phyloP scores from a whole-genome alignment of 1,140 invertebrate species.

The Doryteuthis pealeii region DNA sequence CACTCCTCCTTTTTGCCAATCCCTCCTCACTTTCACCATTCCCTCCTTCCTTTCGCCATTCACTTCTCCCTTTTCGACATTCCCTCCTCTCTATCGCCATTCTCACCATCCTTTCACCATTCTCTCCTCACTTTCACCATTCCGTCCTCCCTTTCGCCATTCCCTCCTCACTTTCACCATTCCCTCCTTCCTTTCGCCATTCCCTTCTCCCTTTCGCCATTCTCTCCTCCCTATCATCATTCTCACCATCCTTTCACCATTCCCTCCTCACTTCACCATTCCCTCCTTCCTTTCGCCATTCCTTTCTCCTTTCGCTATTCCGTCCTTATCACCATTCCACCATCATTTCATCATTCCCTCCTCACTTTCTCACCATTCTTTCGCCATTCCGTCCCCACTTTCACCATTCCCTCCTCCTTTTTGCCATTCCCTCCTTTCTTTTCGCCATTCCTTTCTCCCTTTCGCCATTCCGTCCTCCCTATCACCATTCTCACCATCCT shows the following conservation, averaged over 20 bases:
- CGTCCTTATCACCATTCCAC: not conserved
- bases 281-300: not conserved
- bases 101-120: not conserved
- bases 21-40: no score
- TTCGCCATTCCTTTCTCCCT: not conserved
- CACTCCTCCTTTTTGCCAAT: no score
- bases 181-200: not conserved
- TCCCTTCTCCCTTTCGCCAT: not conserved
- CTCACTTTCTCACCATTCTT: not conserved
- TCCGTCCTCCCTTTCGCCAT: no score
- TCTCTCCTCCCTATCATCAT: not conserved
- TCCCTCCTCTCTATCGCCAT: not conserved
- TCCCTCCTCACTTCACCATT: not conserved
- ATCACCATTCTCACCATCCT: no score
- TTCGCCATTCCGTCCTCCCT: not conserved
- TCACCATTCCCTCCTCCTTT: not conserved
- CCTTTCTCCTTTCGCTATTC: not conserved
- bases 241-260: not conserved
- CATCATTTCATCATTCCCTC: not conserved
- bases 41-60: no score
- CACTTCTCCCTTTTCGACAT: no score
- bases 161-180: not conserved
- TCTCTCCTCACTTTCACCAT: not conserved
- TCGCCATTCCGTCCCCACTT: not conserved
- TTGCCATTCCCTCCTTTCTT: slow-evolving; percentile 12